A percentile compares a stretch with the other conserved stretches of the same genome.
These are phyloP conservation scores for Penaeus vannamei DNA, from an alignment of 1,140 invertebrate genomes.

Conservation along the genomic window DNA sequence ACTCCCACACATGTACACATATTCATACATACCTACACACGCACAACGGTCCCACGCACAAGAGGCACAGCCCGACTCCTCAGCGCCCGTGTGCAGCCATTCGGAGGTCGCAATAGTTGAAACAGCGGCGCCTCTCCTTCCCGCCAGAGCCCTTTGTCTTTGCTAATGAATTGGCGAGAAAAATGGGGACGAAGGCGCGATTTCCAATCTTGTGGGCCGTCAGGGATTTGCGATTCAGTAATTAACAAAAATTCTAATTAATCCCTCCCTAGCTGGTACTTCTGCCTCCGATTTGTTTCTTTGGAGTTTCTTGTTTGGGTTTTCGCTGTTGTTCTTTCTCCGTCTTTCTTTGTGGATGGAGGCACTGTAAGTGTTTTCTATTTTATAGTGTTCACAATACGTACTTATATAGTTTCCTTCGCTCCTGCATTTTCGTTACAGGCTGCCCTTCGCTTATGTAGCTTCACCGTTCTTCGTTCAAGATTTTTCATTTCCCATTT, in stretches of 20 bases:
- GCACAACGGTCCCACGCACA: not conserved
- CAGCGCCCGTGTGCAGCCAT: too few species aligned
- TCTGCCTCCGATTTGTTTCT: not conserved
- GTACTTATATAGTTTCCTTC: too few species aligned
- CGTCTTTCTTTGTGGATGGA: too few species aligned
- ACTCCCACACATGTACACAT: slow-evolving; percentile 27
- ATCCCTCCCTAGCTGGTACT: slow-evolving; percentile 28
- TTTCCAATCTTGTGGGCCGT: slow-evolving; percentile 62
- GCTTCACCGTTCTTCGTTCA: too few species aligned
- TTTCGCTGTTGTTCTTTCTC: not conserved
- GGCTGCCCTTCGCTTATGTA: too few species aligned
- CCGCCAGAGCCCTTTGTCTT: slow-evolving; percentile 47
- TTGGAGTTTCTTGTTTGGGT: not conserved
- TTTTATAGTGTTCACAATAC: too few species aligned
- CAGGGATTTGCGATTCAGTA: slow-evolving; percentile 62
- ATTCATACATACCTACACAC: not conserved
- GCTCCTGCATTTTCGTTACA: too few species aligned
- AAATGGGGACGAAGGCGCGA: slow-evolving; percentile 58
- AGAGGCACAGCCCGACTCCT: not conserved
- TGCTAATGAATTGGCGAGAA: slow-evolving; percentile 61
- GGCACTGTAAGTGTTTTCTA: too few species aligned
- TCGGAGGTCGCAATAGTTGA: too few species aligned
- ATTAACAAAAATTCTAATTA: slow-evolving; percentile 62
- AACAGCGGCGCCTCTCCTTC: not conserved
- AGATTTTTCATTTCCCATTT: too few species aligned